Base-by-base conservation (phyloP, 2,888 invertebrate genomes). In the Panzeria rudis region DNA sequence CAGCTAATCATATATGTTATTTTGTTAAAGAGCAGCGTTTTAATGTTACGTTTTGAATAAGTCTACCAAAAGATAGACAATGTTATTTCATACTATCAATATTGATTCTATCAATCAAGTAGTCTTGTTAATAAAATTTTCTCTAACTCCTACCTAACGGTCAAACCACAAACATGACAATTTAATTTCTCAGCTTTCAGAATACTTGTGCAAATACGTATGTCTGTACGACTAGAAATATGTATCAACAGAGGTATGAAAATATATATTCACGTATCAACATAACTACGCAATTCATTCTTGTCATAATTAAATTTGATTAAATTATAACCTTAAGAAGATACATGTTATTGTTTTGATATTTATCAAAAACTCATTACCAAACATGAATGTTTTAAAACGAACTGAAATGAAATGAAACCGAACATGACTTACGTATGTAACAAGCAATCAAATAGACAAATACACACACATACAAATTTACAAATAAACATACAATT, bases 231-330 rank as follows among this genome's bases (percentile, higher is more conserved):
- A 15, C n/a, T 32, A 20, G 11, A n/a, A 6, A 32, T 6, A 20
- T 11, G 13, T 4, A 56, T 41, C 6, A 13, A 13, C 3, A 13
- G 2, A 25, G 1, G 15, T 25, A 62, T 17, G 32, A 13, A 7
- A 13, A 17, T 1, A 20, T 1, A 20, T 11, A 17, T 64, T 38
- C 25, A 32, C 9, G 52, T 59, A 35, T 17, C 17, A 4, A 56
- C 56, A 59, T 50, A 38, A 64, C 35, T 35, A 71, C 71, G 71
- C 75, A 79, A 85, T 78, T 79, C 82, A 79, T 85, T 82, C 69
- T 82, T 85, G 85, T 85, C 85, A 82, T 85, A 85, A 85, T 85
- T 85, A 82, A 85, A 85, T 82, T 85, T 85, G 85, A 82, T 85
- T 82, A 82, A 85, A 85, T 85, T 85, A 85, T 75, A 78, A 78